Base-by-base conservation (phyloP, 2,797 vertebrate genomes). In the Gobio occitaniae region DNA sequence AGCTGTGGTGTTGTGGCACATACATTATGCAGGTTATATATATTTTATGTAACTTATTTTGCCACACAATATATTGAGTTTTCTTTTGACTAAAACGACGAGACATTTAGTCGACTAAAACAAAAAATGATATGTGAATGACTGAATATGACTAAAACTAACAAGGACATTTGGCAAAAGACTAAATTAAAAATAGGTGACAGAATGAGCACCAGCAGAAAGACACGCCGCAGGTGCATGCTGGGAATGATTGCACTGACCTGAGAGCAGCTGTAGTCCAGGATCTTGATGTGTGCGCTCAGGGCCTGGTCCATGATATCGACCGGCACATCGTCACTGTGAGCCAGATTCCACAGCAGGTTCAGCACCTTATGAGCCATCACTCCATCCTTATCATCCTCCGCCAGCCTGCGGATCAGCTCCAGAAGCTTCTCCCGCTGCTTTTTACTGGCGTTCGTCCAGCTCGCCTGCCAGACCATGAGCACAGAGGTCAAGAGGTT, bases 281-380 rank as follows among this genome's bases (percentile, higher is more conserved):
- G 87, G 90, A 99, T 99, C 95, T 99, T 99, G 91, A 99, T 99
- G 94, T 99, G 98, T 82, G 98, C 98, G 88, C 97, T 99, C 68
- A 99, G 96, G 89, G 98, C 98, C 93, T 99, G 97, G 93, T 99
- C 98, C 98, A 99, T 99, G 88, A 99, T 99, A 94, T 99, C 98
- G 87, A 99, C 98, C 82, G 98, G 98, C 48, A 99, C 98, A 86
- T 99, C 98, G 86, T 99, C 98, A 61, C 98, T 99, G 92, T 99
- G 98, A 52, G 98, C 98, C 92, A 99, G 94, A 93, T 99, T 99
- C 98, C 98, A 99, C 88, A 99, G 86, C 54, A 99, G 95, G 91
- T 98, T 99, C 82, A 99, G 96, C 82, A 99, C 98, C 93, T 99
- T 99, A 91, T 99, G 98, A 86, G 98, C 98, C 98, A 99, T 99